Evolutionary conservation across 2,888 invertebrate genomes (phyloP).

Genomic region (Eristalis intricaria): DNA sequence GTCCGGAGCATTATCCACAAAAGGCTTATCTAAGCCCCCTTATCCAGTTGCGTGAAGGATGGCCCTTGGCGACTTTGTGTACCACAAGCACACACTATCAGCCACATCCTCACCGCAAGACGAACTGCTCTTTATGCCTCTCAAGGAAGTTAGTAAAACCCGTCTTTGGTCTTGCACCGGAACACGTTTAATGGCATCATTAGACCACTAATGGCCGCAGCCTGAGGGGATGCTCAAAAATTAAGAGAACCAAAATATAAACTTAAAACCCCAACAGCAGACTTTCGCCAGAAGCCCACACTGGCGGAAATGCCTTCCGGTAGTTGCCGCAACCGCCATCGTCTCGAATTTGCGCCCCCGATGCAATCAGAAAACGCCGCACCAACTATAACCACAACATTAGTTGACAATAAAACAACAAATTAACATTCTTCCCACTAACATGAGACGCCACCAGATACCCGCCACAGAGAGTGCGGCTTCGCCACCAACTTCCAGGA

Average conservation of each 20-base stretch:
- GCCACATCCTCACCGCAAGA: neutral
- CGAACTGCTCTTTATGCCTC: neutral
- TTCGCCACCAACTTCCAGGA: slow-evolving; percentile 14
- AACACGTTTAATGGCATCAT: slow-evolving; percentile 46
- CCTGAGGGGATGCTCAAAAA: neutral
- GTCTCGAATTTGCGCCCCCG: slow-evolving; percentile 36
- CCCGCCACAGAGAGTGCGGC: slow-evolving; percentile 31
- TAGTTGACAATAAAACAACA: slow-evolving; percentile 71
- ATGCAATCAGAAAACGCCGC: slow-evolving; percentile 41
- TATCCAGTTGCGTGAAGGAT: no score
- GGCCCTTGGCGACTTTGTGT: no score
- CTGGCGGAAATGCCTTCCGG: slow-evolving; percentile 32
- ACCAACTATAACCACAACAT: slow-evolving; percentile 62
- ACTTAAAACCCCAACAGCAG: neutral
- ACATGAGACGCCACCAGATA: slow-evolving; percentile 55
- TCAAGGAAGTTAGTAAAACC: neutral
- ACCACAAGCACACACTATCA: neutral
- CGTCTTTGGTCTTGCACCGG: neutral
- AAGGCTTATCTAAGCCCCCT: no score
- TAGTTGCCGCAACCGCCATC: slow-evolving; percentile 1
- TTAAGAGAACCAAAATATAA: slow-evolving; percentile 15
- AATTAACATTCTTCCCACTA: slow-evolving; percentile 67
- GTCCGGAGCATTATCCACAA: neutral
- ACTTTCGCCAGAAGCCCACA: slow-evolving; percentile 31
- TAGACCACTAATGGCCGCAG: slow-evolving; percentile 41